A percentile compares a stretch with the other conserved stretches of the same genome.
Conservation (phyloP, 2,113 vertebrate genomes). For the Labrus mixtus region DNA sequence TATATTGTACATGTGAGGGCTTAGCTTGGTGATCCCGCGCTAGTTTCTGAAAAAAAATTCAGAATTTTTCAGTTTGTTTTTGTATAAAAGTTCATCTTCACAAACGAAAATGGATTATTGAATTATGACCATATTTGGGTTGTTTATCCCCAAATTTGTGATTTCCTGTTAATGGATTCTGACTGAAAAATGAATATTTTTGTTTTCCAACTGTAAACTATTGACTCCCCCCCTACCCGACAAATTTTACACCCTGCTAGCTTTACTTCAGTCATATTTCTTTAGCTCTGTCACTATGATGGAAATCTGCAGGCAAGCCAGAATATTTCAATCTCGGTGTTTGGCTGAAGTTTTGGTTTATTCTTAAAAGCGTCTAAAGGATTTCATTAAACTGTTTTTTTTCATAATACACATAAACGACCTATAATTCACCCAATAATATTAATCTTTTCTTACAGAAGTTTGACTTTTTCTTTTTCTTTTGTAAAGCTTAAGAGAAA, state of each 20-base stretch:
- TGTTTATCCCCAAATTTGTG: neutral
- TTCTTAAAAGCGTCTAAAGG: neutral
- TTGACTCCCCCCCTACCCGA: neutral
- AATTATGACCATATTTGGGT: neutral
- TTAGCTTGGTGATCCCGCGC: slow-evolving; percentile 14
- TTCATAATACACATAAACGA: neutral
- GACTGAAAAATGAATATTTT: neutral
- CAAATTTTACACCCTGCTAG: neutral
- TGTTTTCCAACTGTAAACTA: neutral
- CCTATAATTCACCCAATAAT: neutral
- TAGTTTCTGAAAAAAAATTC: neutral
- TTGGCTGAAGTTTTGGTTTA: slow-evolving; percentile 7
- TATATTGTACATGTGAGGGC: slow-evolving; percentile 51
- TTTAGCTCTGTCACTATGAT: neutral
- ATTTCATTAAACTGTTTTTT: neutral
- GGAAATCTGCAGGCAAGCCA: slow-evolving; percentile 10
- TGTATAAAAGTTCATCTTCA: too few relatives aligned
- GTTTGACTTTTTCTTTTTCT: neutral
- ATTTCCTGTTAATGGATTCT: neutral
- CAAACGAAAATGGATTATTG: too few relatives aligned
- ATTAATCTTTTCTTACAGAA: neutral
- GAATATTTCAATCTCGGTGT: neutral
- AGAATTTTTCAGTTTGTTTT: neutral
- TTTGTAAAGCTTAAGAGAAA: neutral
- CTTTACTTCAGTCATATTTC: neutral